Base-by-base conservation (phyloP, 1,140 invertebrate genomes). In the Theocolax elegans region DNA sequence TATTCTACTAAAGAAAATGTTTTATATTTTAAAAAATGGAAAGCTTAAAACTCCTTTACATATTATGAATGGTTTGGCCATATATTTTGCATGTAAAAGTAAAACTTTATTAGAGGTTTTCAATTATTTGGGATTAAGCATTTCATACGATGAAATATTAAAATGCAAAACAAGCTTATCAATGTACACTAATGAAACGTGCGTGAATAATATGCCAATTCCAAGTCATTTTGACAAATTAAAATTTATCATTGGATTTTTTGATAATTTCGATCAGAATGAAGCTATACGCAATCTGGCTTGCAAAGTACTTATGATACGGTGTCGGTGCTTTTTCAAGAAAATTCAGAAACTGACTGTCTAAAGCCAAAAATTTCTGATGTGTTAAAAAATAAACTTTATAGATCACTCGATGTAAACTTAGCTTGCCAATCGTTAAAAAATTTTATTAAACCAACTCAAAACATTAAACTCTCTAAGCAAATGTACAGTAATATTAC, bases 261-360 rank as follows among this genome's bases (percentile, higher is more conserved):
- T 74, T n/a, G 74, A 73, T 27, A 73, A 73, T 58, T 75, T 75
- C 51, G 69, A 75, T 67, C 72, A 75, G 46, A 53, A 72, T n/a
- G 69, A 67, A 54, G 29, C 13, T 2, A 73, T n/a, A n/a, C 72
- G 3, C 15, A 27, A 23, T 71, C 72, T 15, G 74, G 69, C 15
- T 27, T 68, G 13, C 51, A 73, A 38, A 59, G 51, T 9, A 73
- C 62, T 1, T 68, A 75, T 25, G 72, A 71, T 46, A 73, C 74
- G 1, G 67, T 72, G 1, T 35, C 40, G 17, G 64, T 71, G 17
- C n/a, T 71, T 3, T 72, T 67, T 66, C 56, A 72, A 72, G 38
- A 67, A 23, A 17, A 17, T 51, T 42, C 56, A 7, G n/a, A 31
- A n/a, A 23, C 9, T 23, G 8, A 10, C 9, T 2, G 15, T 0